phyloP scores from a whole-genome alignment of 2,888 invertebrate species.

The Phyto melanocephala region DNA sequence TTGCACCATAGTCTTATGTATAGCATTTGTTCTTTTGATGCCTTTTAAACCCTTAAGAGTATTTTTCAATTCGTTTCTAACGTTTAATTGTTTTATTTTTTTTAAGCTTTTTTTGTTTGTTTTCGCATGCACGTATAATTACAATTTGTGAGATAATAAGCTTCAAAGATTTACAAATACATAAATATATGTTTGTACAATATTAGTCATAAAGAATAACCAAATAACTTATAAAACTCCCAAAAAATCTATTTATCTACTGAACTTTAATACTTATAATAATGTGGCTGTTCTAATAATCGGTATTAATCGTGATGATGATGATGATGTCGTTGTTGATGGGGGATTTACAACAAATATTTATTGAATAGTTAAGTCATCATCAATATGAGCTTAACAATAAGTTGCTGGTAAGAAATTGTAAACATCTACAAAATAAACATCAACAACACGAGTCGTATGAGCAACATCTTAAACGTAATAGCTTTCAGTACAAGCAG shows the following conservation, averaged over 20 bases:
- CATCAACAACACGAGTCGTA: slow-evolving; percentile 16
- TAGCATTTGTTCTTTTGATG: neutral
- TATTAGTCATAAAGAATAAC: neutral
- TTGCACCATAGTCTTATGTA: too few species aligned
- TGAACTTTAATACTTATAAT: slow-evolving; percentile 3
- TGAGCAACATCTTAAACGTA: neutral
- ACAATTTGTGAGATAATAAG: slow-evolving; percentile 40
- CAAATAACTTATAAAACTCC: neutral
- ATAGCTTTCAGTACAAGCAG: neutral
- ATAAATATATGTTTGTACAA: too few species aligned
- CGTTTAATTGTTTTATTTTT: neutral
- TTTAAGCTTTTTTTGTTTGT: slow-evolving; percentile 3
- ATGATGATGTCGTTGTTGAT: neutral
- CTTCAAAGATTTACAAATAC: slow-evolving; percentile 10
- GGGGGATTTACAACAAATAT: slow-evolving; percentile 11
- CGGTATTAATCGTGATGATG: neutral
- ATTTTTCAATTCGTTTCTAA: neutral
- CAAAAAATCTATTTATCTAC: neutral
- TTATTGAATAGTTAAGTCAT: slow-evolving; percentile 47
- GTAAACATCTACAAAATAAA: slow-evolving; percentile 58
- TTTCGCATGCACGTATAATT: slow-evolving; percentile 41
- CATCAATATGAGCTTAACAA: slow-evolving; percentile 48
- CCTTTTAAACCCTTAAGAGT: neutral
- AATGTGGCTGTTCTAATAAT: neutral
- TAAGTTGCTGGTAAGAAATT: slow-evolving; percentile 47